phyloP scores from a whole-genome alignment of 2,113 vertebrate genomes.

The Drymodes brunneopygia region DNA sequence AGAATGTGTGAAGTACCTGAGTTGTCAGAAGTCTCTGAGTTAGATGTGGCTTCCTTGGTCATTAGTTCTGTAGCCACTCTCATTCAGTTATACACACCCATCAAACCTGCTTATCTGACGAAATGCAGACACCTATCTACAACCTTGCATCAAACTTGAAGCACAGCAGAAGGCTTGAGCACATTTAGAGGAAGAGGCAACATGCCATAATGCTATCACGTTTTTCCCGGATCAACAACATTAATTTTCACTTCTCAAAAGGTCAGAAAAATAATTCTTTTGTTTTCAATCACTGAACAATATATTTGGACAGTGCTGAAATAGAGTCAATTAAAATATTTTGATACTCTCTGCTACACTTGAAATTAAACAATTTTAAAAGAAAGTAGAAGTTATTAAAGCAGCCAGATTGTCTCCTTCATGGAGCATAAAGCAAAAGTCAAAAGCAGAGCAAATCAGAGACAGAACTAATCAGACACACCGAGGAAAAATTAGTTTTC shows the following conservation, averaged over 20 bases:
- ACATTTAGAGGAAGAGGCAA: not conserved
- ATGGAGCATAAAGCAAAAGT: conserved; percentile 23
- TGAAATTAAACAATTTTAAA: conserved; percentile 10
- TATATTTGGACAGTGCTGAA: not conserved
- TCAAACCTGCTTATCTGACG: not conserved
- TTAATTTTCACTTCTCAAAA: conserved; percentile 18
- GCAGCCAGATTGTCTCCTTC: conserved; percentile 13
- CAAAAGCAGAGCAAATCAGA: conserved; percentile 9
- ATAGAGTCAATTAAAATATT: not conserved
- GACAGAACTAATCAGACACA: not conserved
- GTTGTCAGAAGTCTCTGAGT: not conserved
- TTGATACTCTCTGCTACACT: not conserved
- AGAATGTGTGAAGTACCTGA: not conserved
- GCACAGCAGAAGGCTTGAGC: not conserved
- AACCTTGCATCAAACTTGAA: not conserved
- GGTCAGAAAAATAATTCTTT: not conserved
- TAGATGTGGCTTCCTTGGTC: not conserved
- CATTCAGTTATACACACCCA: not conserved
- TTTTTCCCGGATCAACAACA: not conserved
- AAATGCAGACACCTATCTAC: not conserved
- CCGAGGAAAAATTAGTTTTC: not conserved
- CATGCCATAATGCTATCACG: not conserved
- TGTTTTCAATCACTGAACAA: not conserved
- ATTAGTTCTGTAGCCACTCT: not conserved
- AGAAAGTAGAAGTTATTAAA: conserved; percentile 26